These are phyloP conservation scores for Vombatus ursinus DNA, from an alignment of 2,113 vertebrate species.

Conservation along the genomic window DNA sequence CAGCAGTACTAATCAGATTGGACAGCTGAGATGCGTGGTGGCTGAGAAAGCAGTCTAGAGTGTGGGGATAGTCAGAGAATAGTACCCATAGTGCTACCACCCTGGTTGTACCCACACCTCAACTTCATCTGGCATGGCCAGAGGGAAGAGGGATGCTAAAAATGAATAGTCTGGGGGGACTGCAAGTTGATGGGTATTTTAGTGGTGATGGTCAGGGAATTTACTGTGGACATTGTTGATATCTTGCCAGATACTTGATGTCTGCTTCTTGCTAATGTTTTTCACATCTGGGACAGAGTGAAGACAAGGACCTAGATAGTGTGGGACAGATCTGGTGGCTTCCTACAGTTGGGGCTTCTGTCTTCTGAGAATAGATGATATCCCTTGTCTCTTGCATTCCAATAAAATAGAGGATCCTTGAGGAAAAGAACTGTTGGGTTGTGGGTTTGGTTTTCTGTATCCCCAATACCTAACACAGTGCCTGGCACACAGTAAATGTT, in stretches of 20 bases:
- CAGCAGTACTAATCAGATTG: conserved; percentile 76
- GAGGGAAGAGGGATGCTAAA: conserved; percentile 37
- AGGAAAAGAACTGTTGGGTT: not conserved
- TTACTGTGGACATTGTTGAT: not conserved
- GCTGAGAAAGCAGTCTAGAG: conserved; percentile 60
- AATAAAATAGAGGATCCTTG: not conserved
- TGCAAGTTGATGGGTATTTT: not conserved
- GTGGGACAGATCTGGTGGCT: not conserved
- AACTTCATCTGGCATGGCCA: conserved; percentile 4
- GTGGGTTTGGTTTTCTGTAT: not conserved
- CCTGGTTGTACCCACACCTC: conserved; percentile 38
- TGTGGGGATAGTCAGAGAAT: conserved; percentile 46
- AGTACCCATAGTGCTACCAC: conserved; percentile 48
- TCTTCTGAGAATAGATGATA: not conserved
- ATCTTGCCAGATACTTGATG: not conserved
- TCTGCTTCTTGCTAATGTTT: not conserved
- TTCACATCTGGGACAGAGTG: not conserved
- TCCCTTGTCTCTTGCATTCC: not conserved
- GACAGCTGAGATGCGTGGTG: conserved; percentile 79
- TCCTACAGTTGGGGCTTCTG: not conserved
- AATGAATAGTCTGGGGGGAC: not conserved
- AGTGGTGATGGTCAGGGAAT: not conserved
- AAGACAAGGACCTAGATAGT: not conserved
- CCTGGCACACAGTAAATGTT: not conserved
- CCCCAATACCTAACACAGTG: not conserved